phyloP scores from a whole-genome alignment of 2,113 vertebrate genomes.

The Euleptes europaea region DNA sequence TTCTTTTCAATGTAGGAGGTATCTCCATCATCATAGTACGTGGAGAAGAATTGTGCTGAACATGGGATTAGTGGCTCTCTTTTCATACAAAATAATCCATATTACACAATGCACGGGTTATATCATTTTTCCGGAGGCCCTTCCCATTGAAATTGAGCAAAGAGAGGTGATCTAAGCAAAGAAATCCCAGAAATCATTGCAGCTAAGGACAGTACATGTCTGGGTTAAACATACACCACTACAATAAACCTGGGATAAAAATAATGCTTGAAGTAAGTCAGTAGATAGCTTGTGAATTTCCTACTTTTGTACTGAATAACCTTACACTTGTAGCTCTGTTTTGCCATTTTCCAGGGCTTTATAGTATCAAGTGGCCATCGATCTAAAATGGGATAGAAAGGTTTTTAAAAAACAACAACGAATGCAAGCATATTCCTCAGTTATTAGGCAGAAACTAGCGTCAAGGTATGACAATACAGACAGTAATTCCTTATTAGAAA shows the following conservation, averaged over 20 bases:
- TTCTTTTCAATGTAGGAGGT: background rate
- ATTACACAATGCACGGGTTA: background rate
- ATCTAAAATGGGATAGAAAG: slow-evolving; percentile 71
- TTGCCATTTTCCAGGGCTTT: slow-evolving; percentile 42
- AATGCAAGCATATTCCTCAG: slow-evolving; percentile 68
- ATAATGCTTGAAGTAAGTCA: background rate
- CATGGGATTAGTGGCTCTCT: background rate
- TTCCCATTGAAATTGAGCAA: background rate
- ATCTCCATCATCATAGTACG: background rate
- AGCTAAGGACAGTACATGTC: background rate
- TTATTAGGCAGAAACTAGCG: slow-evolving; percentile 69
- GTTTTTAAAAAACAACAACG: slow-evolving; percentile 54
- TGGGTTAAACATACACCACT: background rate
- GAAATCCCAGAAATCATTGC: background rate
- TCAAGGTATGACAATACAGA: slow-evolving; percentile 62
- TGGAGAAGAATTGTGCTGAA: background rate
- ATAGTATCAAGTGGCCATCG: slow-evolving; percentile 39
- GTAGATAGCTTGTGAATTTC: background rate
- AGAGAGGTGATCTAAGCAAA: too few species aligned
- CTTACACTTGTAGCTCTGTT: background rate
- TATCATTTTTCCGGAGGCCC: background rate
- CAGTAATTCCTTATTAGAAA: slow-evolving; percentile 73
- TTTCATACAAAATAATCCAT: background rate
- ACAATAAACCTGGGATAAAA: background rate
- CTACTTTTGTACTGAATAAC: background rate